A percentile compares a stretch with the other conserved stretches of the same genome.
Conservation (phyloP, 2,797 vertebrate species). For the Dromococcyx pavoninus region DNA sequence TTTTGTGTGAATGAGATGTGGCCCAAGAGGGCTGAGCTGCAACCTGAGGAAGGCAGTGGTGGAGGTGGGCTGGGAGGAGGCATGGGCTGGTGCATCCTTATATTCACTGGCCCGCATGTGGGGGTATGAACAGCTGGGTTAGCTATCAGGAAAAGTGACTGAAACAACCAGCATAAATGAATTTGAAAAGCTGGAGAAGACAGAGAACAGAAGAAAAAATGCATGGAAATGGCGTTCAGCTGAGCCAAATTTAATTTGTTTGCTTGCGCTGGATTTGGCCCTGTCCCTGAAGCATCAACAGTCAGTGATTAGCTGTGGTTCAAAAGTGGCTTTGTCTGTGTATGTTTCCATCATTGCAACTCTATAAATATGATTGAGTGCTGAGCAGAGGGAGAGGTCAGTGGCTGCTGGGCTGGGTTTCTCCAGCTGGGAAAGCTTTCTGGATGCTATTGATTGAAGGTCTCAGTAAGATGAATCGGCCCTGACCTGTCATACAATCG, state of each 20-base stretch:
- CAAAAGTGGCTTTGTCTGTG: neutral
- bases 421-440: conserved; percentile 35
- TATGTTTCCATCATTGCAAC: neutral
- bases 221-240: neutral
- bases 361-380: neutral
- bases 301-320: neutral
- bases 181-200: conserved; percentile 1
- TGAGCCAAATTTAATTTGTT: neutral
- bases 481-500: neutral
- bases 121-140: neutral
- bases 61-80: neutral
- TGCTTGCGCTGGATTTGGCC: neutral
- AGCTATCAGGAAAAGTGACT: neutral
- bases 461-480: conserved; percentile 3
- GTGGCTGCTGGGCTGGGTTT: neutral
- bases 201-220: neutral
- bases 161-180: neutral
- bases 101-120: neutral
- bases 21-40: neutral
- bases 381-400: neutral
- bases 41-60: neutral
- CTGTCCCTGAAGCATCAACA: neutral
- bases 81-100: rapidly evolving
- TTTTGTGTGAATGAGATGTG: neutral
- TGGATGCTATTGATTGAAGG: conserved; percentile 7